These are phyloP conservation scores for Urophycis tenuis DNA, from an alignment of 2,797 vertebrate genomes.

Conservation along the genomic window DNA sequence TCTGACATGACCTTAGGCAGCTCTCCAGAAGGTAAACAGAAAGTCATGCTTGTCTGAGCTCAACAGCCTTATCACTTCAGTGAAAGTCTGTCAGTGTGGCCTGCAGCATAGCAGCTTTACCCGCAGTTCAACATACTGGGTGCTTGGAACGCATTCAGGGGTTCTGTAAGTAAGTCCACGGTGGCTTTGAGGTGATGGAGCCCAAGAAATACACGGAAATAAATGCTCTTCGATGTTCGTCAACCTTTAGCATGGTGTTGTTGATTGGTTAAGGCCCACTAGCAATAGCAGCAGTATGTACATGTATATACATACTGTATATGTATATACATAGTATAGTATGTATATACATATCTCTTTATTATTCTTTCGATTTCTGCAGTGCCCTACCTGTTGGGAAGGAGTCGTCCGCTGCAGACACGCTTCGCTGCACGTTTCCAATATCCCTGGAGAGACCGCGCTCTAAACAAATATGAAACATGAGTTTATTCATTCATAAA, in stretches of 20 bases:
- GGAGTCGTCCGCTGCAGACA: constrained; percentile 45
- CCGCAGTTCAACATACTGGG: too few relatives aligned
- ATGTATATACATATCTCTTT: too few relatives aligned
- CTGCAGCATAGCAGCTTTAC: too few relatives aligned
- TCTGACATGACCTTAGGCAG: neutral
- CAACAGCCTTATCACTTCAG: too few relatives aligned
- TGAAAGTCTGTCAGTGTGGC: too few relatives aligned
- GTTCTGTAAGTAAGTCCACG: neutral
- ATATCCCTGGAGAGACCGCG: constrained; percentile 37
- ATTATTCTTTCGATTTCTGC: neutral
- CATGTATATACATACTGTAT: too few relatives aligned
- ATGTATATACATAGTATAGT: too few relatives aligned
- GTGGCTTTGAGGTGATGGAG: neutral
- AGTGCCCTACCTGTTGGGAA: constrained; percentile 56
- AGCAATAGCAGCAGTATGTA: neutral
- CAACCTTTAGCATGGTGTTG: neutral
- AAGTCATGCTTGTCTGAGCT: too few relatives aligned
- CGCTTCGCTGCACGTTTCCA: constrained; percentile 34
- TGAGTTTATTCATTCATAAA: too few relatives aligned
- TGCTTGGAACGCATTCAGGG: too few relatives aligned
- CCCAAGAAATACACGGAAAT: neutral
- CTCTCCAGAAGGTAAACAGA: neutral
- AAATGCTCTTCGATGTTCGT: neutral
- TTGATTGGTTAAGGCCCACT: neutral
- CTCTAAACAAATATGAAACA: constrained; percentile 27